Base-by-base conservation (phyloP, 2,113 vertebrate species). In the Regulus satrapa region DNA sequence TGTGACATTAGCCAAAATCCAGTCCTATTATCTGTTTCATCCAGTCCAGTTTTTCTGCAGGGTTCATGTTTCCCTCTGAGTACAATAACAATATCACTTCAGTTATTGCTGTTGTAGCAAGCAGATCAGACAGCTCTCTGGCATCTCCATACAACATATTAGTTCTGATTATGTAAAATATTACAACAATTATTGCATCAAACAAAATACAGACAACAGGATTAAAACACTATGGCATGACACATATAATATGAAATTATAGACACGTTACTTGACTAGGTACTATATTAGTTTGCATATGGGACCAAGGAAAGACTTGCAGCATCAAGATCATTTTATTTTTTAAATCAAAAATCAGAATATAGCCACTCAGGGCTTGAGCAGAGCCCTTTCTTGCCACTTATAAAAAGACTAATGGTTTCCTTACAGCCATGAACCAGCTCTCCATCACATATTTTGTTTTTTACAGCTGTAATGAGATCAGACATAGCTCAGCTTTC, bases 391-490 rank as follows among this genome's bases (percentile, higher is more conserved):
- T 95, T 86, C 54, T 88, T 61, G 28, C 52, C 64, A 56, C 68
- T 91, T 77, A 62, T 16, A 86, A 59, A 67, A 86, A 73, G 71
- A 21, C 19, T 74, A 36, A 38, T 83, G 55, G 43, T 32, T 88
- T 93, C 83, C 78, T 83, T 82, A 56, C 18, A 77, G 82, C 46
- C 38, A 12, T 23, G 36, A 62, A 69, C 16, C 46, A 88, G 63
- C 31, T 80, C 38, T 77, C 52, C 12, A 41, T 85, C 71, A 83
- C 28, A 29, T 58, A n/a, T n/a, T 96, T 88, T 92, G 62, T 29
- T 95, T 88, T 59, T 93, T 67, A 85, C 88, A 84, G 79, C 85
- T 80, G 8, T 95, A 96, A 96, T 94, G 67, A 96, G 89, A 95
- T 97, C 82, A 95, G 71, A 55, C n/a, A 54, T 92, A 89, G 79